phyloP scores from a whole-genome alignment of 1,140 invertebrate species.

The Contarinia nasturtii region DNA sequence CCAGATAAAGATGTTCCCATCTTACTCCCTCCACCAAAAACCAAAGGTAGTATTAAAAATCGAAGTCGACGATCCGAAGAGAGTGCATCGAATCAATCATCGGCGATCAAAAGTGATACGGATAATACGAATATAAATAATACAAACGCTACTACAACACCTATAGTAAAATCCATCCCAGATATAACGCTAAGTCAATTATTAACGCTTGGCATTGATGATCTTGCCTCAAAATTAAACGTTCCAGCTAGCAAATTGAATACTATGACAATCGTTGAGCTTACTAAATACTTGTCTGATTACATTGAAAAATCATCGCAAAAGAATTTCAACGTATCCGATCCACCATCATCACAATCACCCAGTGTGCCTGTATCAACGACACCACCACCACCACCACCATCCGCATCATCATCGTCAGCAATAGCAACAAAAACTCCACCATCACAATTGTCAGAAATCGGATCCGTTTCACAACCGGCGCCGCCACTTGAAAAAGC shows the following conservation, averaged over 20 bases:
- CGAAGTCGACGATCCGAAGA: slow-evolving; percentile 16
- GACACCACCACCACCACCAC: slow-evolving; percentile 3
- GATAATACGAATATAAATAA: too few species aligned
- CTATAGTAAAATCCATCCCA: slow-evolving; percentile 22
- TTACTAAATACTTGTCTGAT: slow-evolving; percentile 55
- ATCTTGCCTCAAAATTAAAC: slow-evolving; percentile 50
- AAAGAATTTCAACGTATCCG: slow-evolving; percentile 13
- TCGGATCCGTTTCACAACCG: slow-evolving; percentile 2
- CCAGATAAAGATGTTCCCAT: slow-evolving; percentile 24
- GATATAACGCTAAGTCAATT: slow-evolving; percentile 67
- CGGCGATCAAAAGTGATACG: too few species aligned
- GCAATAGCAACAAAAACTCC: slow-evolving; percentile 6
- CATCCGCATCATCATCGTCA: slow-evolving; percentile 3
- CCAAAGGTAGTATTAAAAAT: slow-evolving; percentile 8
- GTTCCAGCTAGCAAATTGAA: slow-evolving; percentile 59
- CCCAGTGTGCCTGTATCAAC: slow-evolving; percentile 4
- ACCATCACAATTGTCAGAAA: not conserved
- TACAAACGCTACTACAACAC: slow-evolving; percentile 10
- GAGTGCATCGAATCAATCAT: not conserved
- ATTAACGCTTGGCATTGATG: slow-evolving; percentile 57
- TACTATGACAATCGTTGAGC: slow-evolving; percentile 63
- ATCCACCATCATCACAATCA: slow-evolving; percentile 10
- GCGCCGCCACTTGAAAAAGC: not conserved
- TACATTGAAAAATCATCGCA: slow-evolving; percentile 29
- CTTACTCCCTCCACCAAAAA: slow-evolving; percentile 15